These are phyloP conservation scores for Lycocerus yunnanus DNA, from an alignment of 2,888 invertebrate species.

Conservation along the genomic window DNA sequence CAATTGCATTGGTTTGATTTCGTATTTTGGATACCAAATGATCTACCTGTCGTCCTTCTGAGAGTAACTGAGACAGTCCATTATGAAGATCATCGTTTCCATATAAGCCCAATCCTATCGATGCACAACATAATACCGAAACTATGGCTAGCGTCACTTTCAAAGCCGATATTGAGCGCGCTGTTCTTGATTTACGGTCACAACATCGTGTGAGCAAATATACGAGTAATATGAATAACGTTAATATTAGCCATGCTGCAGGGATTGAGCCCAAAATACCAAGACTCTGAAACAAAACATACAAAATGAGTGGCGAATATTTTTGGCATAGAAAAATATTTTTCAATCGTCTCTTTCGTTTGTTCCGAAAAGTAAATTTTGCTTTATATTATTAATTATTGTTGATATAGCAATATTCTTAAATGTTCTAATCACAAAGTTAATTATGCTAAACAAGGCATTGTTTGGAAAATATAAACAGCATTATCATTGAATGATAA, in stretches of 20 bases:
- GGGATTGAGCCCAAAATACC: slow-evolving; percentile 92
- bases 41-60: slow-evolving; percentile 81
- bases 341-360: no score
- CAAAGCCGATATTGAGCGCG: slow-evolving; percentile 85
- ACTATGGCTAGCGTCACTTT: slow-evolving; percentile 80
- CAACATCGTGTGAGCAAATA: slow-evolving; percentile 95
- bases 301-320: not conserved
- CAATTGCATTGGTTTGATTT: slow-evolving; percentile 80
- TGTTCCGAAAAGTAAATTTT: no score
- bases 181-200: slow-evolving; percentile 89
- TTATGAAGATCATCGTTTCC: slow-evolving; percentile 95
- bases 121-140: slow-evolving; percentile 86
- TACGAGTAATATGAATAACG: slow-evolving; percentile 84
- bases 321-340: not conserved
- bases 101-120: slow-evolving; percentile 88
- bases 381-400: no score
- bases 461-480: not conserved
- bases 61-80: slow-evolving; percentile 80
- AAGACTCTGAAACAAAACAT: slow-evolving; percentile 71
- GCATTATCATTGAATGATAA: not conserved
- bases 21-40: slow-evolving; percentile 77
- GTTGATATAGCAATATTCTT: no score
- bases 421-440: not conserved
- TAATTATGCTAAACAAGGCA: not conserved
- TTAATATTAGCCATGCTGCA: slow-evolving; percentile 91